A percentile compares a stretch with the other conserved stretches of the same genome.
Conservation (phyloP, 2,113 vertebrate species). For the Ciconia stormi region DNA sequence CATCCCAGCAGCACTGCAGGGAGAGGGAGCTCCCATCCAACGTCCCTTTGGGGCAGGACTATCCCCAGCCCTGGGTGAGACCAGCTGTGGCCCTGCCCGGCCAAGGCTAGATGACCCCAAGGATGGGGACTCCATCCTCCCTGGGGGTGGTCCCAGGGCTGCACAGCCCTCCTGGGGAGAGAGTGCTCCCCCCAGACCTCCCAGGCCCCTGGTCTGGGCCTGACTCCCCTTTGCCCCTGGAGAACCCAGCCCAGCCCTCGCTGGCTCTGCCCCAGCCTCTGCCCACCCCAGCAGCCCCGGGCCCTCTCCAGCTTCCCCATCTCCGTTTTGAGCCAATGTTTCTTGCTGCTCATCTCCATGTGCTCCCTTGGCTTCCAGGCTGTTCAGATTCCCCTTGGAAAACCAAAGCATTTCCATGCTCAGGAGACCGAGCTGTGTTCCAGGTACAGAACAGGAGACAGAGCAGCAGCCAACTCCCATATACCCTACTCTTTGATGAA, state of each 20-base stretch:
- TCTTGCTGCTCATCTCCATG: background rate
- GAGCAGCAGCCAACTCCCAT: background rate
- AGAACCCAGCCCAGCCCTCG: background rate
- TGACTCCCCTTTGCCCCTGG: background rate
- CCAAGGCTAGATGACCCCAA: background rate
- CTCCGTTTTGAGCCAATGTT: background rate
- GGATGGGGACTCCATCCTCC: background rate
- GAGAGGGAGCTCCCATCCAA: background rate
- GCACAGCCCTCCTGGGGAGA: background rate
- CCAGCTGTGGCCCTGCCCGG: background rate
- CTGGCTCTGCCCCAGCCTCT: background rate
- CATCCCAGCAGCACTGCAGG: background rate
- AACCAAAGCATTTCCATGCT: background rate
- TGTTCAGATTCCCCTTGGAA: background rate
- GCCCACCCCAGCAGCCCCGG: background rate
- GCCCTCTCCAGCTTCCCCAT: background rate
- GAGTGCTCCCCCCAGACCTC: too few species aligned
- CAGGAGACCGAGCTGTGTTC: background rate
- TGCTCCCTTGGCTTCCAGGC: background rate
- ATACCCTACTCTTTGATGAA: background rate
- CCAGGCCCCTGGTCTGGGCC: background rate
- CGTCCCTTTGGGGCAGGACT: background rate
- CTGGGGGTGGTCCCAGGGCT: background rate
- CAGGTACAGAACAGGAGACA: background rate
- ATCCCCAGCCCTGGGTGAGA: background rate